phyloP scores from a whole-genome alignment of 1,140 invertebrate genomes.

The Drosophila punjabiensis region DNA sequence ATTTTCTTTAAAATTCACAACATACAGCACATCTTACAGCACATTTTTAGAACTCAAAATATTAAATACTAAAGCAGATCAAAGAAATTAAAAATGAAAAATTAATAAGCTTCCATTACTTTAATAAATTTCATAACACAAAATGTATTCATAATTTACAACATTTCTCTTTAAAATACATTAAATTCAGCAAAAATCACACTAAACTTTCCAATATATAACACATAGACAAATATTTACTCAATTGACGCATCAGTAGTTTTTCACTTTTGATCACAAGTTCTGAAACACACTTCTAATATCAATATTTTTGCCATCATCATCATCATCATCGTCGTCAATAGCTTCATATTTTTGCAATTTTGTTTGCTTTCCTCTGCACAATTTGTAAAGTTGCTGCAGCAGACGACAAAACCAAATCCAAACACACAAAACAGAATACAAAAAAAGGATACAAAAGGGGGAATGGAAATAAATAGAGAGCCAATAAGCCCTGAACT shows the following conservation, averaged over 20 bases:
- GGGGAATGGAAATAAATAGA: constrained; percentile 49
- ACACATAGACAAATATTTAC: not conserved
- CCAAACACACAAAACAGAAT: constrained; percentile 37
- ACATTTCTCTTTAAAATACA: not conserved
- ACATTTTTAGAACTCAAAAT: too few species aligned
- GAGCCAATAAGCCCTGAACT: constrained; percentile 38
- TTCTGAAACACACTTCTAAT: constrained; percentile 8
- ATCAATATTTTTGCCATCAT: constrained; percentile 43
- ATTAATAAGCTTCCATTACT: not conserved
- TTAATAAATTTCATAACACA: not conserved
- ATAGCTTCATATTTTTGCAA: constrained; percentile 64
- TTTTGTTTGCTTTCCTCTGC: constrained; percentile 63
- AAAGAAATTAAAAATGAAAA: too few species aligned
- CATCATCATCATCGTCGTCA: constrained; percentile 67
- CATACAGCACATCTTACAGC: too few species aligned
- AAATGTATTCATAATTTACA: not conserved
- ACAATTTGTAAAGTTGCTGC: constrained; percentile 77
- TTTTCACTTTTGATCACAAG: constrained; percentile 14
- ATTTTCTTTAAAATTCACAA: too few species aligned
- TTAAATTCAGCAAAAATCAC: not conserved
- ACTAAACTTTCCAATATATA: not conserved
- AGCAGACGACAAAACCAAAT: constrained; percentile 56
- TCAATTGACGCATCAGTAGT: constrained; percentile 15
- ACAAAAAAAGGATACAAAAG: constrained; percentile 35
- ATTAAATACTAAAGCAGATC: too few species aligned